Base-by-base conservation (phyloP, 2,888 invertebrate species). In the Ptychoptera contaminata region DNA sequence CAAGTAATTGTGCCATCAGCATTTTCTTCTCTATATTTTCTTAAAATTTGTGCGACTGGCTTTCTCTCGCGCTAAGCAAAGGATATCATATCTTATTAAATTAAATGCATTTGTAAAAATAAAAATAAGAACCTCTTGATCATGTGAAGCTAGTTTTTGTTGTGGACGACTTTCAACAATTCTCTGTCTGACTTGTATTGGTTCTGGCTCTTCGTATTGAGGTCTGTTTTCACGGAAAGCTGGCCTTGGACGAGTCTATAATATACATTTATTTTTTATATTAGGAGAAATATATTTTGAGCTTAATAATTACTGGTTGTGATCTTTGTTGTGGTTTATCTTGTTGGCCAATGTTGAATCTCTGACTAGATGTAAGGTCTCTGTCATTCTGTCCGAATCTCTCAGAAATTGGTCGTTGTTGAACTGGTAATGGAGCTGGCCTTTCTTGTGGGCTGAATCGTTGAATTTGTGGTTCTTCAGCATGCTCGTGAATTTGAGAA, bases 11-110 rank as follows among this genome's bases (percentile, higher is more conserved):
- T 85, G 36, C 84, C 84, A 45, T 66, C 66, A 39, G 63, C 63
- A 56, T 85, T 83, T 60, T 86, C 85, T 37, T 84, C 84, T 43
- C 82, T 75, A 67, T 76, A 87, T 58, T 77, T 77, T 44, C 76
- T 69, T 50, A 75, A 66, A 48, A 76, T 77, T 62, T 82, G 82
- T 16, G 81, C 78, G 0, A 82, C 81, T 1, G 82, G 82, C 51
- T 79, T 80, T 59, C 71, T 79, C 9, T 58, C 59, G 11, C 61
- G 58, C 2, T 60, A 57, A 35, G 55, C 54, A 66, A 49, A 60
- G 2, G 9, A 11, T 7, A 32, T 7, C 30, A 61, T 46, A 43
- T 57, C 56, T 38, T 57, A 58, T 47, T 58, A 49, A 54, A 65
- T 52, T 49, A 63, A 12, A 55, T n/a, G n/a, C n/a, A n/a, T n/a